Evolutionary conservation across 2,113 vertebrate genomes (phyloP), one percentile per base, ranked within the genome.

Genomic region (Bucco capensis): DNA sequence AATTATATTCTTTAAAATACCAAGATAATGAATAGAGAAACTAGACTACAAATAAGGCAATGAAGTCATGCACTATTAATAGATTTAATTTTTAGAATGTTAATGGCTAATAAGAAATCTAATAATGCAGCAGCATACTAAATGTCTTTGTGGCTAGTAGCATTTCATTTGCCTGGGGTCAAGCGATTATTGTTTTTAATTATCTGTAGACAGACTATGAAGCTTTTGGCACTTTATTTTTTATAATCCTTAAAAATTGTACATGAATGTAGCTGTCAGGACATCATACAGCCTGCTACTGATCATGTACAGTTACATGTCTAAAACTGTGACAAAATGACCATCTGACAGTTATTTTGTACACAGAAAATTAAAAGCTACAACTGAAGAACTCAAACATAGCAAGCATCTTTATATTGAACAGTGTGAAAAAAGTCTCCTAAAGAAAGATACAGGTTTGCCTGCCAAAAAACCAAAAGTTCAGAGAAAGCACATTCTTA

Each of bases 301-400:
- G 88, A 92, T 69, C 74, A 53, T 62, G 54, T 54, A 90, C 51
- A 72, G 10, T 83, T 94, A 86, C 8, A 4, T 76, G 64, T 86
- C 74, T 89, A 79, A 73, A 91, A 84, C 66, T 93, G 86, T 83
- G 81, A 93, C 78, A 94, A 85, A 95, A 93, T 92, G 86, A 94
- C 93, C 90, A 90, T 94, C 91, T 95, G 92, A 92, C 81, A 72
- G 77, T 75, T 78, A 84, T 83, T 93, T 70, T 61, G 50, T 65
- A 90, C 8, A 73, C 35, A 92, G 62, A 93, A 91, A 89, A 89
- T 62, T 67, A 92, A 93, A 88, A 86, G 50, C 53, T 90, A 77
- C 4, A 33, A 92, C 67, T 28, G 64, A 93, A 83, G 71, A 90
- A 65, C 49, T 80, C 66, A 92, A 79, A 66, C n/a, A n/a, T 44